phyloP scores from a whole-genome alignment of 2,113 vertebrate genomes.

The Lontra canadensis region DNA sequence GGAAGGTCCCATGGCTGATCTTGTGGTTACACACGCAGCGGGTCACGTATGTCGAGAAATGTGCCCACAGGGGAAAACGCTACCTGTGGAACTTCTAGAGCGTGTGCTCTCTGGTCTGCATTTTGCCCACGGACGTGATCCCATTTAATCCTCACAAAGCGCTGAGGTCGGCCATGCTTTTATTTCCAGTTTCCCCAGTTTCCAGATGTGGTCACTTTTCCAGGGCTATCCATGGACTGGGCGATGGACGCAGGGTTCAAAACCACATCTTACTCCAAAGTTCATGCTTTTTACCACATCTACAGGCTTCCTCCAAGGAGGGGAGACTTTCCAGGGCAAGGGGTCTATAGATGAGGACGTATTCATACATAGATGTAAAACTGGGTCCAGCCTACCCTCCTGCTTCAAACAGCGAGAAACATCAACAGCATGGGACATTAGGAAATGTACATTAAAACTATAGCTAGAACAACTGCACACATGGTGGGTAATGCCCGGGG shows the following conservation, averaged over 20 bases:
- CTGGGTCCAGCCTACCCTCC: background rate
- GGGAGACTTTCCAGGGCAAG: too few species aligned
- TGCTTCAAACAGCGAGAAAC: background rate
- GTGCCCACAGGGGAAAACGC: background rate
- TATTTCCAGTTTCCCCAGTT: background rate
- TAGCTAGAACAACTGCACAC: fast-evolving
- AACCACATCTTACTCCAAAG: background rate
- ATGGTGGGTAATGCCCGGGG: constrained; percentile 68
- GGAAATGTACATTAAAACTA: background rate
- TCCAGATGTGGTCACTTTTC: background rate
- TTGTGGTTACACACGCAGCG: fast-evolving
- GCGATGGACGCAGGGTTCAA: background rate
- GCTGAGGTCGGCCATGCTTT: too few species aligned
- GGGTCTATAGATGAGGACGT: background rate
- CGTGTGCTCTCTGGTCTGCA: fast-evolving
- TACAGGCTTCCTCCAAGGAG: background rate
- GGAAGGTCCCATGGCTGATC: background rate
- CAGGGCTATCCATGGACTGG: background rate
- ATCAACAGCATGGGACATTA: background rate
- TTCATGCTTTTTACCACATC: background rate
- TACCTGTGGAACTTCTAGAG: background rate
- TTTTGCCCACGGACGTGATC: background rate
- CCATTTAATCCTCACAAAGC: background rate
- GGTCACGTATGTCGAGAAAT: background rate
- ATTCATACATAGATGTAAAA: background rate